Base-by-base conservation (phyloP, 2,113 vertebrate species). In the Paracanthobrama guichenoti region DNA sequence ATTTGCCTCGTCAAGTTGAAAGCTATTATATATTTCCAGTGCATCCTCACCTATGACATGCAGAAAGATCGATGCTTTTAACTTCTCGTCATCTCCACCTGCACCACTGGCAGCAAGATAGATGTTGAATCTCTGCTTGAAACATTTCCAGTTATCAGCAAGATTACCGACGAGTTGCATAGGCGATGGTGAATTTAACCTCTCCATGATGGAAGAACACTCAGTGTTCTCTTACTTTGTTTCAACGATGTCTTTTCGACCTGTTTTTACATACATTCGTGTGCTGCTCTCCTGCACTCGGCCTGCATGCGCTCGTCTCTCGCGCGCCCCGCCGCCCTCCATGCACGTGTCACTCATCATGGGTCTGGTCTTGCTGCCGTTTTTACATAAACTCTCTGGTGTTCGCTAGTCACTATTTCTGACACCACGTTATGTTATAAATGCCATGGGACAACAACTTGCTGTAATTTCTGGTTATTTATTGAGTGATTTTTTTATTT, bases 131-230 rank as follows among this genome's bases (percentile, higher is more conserved):
- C 82, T 50, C 59, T 87, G 76, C 67, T 80, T 72, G 39, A 87
- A 87, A 62, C 46, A 3, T 48, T 80, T 84, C 76, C 82, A 84
- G 28, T 86, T 84, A 50, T 84, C 85, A 59, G 86, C 86, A 6
- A 87, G 60, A 82, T 85, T 85, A n/a, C 50, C 78, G 1, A 12
- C 64, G 6, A 76, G 50, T 59, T 81, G 82, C 79, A 85, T 76
- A 44, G 57, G 67, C 1, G 73, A 12, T 16, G 74, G 39, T 46
- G 77, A 55, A 75, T 46, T 74, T 48, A 83, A 60, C 69, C 28
- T 83, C 18, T 85, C 50, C 81, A 4, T 46, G 0, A 0, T 53
- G 3, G 80, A 6, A 10, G 0, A 66, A 66, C 64, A 35, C 28
- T 31, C 14, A 14, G 13, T 14, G 0, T 31, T 66, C 6, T 35